Evolutionary conservation across 1,140 invertebrate species (phyloP).

Genomic region (Brachionus asplanchnoidis): DNA sequence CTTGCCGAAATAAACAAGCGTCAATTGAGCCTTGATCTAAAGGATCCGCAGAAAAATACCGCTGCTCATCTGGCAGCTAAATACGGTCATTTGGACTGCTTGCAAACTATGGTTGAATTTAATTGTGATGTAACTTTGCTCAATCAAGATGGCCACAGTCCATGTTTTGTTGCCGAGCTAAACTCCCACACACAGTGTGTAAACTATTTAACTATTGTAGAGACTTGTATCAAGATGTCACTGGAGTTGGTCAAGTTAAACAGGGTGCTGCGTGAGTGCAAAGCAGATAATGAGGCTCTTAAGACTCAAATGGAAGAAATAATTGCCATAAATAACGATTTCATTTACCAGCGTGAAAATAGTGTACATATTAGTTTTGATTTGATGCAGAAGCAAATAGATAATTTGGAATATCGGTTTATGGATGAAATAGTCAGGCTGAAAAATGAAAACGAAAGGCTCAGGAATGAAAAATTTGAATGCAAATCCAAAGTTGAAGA

Average conservation of each 20-base stretch:
- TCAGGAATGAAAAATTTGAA: neutral
- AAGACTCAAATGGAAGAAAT: conserved; percentile 38
- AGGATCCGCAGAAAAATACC: conserved; percentile 6
- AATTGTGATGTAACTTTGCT: conserved; percentile 6
- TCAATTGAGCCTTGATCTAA: neutral
- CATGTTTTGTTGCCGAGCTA: conserved; percentile 21
- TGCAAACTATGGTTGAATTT: conserved; percentile 35
- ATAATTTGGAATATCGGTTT: neutral
- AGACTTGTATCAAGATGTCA: conserved; percentile 22
- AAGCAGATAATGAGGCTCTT: neutral
- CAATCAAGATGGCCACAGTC: neutral
- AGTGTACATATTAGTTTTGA: conserved; percentile 9
- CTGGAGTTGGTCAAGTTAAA: neutral
- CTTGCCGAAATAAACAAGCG: neutral
- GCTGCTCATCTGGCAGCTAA: conserved; percentile 36
- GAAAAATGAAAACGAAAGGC: neutral
- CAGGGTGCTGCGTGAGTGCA: neutral
- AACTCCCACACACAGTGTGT: conserved; percentile 25
- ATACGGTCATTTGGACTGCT: conserved; percentile 32
- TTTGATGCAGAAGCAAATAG: conserved; percentile 27
- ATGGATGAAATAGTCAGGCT: neutral
- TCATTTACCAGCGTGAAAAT: conserved; percentile 21
- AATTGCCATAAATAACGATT: conserved; percentile 38
- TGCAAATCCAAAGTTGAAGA: neutral
- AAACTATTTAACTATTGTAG: conserved; percentile 34